Conservation (phyloP, 1,140 invertebrate species). For the Holcopasites calliopsidis region DNA sequence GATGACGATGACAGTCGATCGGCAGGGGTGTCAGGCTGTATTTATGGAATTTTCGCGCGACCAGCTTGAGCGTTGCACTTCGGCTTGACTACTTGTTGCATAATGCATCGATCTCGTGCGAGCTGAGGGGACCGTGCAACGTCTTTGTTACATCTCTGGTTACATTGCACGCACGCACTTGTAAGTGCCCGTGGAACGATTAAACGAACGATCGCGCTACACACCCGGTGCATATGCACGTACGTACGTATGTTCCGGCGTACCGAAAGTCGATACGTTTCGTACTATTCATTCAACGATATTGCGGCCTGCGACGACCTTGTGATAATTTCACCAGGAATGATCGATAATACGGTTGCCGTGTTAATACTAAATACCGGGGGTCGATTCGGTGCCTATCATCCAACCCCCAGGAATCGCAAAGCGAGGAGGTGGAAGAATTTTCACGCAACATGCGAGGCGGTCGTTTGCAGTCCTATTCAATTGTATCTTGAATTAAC, state of each 20-base stretch:
- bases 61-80: constrained; percentile 25
- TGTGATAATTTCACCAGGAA: constrained; percentile 42
- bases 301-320: constrained; percentile 29
- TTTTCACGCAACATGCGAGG: constrained; percentile 4
- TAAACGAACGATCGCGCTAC: neutral
- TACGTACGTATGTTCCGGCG: too few relatives aligned
- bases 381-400: constrained; percentile 1
- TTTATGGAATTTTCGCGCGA: constrained; percentile 28
- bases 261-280: constrained; percentile 16
- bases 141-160: constrained; percentile 13
- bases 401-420: neutral
- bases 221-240: neutral
- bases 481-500: neutral
- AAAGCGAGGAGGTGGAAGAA: constrained; percentile 2
- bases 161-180: neutral
- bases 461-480: neutral
- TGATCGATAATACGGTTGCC: constrained; percentile 48
- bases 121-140: constrained; percentile 2
- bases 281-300: constrained; percentile 50
- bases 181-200: neutral
- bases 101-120: constrained; percentile 59
- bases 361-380: constrained; percentile 34
- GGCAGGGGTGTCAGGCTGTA: constrained; percentile 3
- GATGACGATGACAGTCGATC: neutral
- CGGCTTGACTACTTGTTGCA: constrained; percentile 66